These are phyloP conservation scores for Arctia plantaginis DNA, from an alignment of 2,888 invertebrate species.

Conservation along the genomic window DNA sequence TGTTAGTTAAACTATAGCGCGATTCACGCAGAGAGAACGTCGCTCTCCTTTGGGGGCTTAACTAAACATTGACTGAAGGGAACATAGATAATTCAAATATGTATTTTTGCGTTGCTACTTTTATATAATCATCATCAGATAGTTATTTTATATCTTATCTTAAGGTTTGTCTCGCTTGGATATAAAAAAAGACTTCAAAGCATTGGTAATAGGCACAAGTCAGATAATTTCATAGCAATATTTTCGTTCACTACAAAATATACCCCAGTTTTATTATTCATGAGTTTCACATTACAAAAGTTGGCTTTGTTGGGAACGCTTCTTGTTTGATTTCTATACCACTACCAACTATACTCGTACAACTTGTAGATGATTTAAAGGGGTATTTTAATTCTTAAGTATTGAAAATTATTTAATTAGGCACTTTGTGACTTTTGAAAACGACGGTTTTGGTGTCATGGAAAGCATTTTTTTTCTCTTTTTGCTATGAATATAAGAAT, in stretches of 20 bases:
- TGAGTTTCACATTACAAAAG: constrained; percentile 37
- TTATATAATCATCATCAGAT: neutral
- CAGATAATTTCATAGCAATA: constrained; percentile 38
- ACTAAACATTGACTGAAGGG: neutral
- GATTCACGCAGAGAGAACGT: no score
- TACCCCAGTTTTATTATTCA: constrained; percentile 41
- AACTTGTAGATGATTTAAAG: neutral
- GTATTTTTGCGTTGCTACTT: no score
- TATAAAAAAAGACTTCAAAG: constrained; percentile 27
- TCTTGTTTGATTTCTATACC: constrained; percentile 11
- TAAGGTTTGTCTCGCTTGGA: neutral
- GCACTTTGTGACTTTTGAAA: neutral
- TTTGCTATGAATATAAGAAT: no score
- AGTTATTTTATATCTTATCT: neutral
- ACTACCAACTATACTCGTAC: neutral
- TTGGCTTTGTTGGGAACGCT: constrained; percentile 5
- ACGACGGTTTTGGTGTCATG: neutral
- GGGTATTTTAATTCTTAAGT: neutral
- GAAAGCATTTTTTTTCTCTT: neutral
- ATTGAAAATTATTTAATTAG: neutral
- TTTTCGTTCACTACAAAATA: constrained; percentile 39
- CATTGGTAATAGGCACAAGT: constrained; percentile 32
- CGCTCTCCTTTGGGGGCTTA: no score
- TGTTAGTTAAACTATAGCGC: no score
- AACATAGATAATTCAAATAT: neutral